phyloP scores from a whole-genome alignment of 2,888 invertebrate species.

The Esperia sulphurella region DNA sequence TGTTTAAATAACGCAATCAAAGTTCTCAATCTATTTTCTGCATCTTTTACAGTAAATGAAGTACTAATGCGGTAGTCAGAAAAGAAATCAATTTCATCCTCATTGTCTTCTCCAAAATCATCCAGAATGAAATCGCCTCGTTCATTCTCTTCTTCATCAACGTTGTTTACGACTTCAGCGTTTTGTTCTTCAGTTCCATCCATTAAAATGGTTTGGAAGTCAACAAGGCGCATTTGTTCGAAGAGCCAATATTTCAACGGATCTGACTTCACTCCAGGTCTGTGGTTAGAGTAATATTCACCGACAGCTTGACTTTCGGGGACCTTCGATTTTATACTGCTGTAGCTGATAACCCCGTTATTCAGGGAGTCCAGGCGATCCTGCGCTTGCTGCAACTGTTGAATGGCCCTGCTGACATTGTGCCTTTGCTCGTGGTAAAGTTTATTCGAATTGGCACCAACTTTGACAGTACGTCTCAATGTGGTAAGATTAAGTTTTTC shows the following conservation, averaged over 20 bases:
- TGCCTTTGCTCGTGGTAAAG: constrained; percentile 34
- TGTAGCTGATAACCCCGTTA: constrained; percentile 36
- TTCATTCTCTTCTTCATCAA: constrained; percentile 24
- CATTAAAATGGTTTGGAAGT: background rate
- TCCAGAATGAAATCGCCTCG: constrained; percentile 35
- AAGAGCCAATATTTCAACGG: constrained; percentile 49
- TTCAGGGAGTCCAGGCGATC: constrained; percentile 35
- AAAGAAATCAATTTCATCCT: constrained; percentile 8
- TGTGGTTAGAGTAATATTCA: constrained; percentile 22
- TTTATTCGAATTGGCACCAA: constrained; percentile 9
- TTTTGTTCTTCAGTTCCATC: constrained; percentile 7
- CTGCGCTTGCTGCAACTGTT: constrained; percentile 30
- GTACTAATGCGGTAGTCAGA: constrained; percentile 11
- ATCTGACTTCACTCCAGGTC: constrained; percentile 16
- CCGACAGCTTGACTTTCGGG: constrained; percentile 24
- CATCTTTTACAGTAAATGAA: constrained; percentile 31
- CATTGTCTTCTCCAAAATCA: constrained; percentile 28
- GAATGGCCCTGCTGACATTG: constrained; percentile 26
- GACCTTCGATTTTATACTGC: constrained; percentile 18
- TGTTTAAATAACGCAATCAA: constrained; percentile 19
- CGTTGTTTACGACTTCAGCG: constrained; percentile 16
- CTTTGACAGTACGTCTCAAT: constrained; percentile 23
- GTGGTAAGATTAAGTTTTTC: constrained; percentile 63
- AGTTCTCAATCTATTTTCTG: constrained; percentile 21
- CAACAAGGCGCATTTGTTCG: constrained; percentile 23